Evolutionary conservation across 1,140 invertebrate genomes (phyloP), one percentile per base, ranked within the genome.

Genomic region (Diabrotica undecimpunctata): DNA sequence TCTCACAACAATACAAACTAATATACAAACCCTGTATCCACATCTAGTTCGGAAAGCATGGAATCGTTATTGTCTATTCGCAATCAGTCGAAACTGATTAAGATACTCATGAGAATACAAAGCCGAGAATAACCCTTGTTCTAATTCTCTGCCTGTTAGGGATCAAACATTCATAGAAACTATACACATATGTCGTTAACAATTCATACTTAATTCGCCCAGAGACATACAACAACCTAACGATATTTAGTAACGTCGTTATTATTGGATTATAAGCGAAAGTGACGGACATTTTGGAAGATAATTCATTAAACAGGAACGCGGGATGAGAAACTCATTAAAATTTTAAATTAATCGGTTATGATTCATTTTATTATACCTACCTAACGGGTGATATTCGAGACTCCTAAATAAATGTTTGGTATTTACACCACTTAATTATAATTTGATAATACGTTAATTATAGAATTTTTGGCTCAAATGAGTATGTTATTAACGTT

Each of bases 41-140:
- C 41, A 46, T 46, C 8, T 2, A 46, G 41, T 46, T 46, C 41
- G n/a, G 25, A 46, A 46, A 46, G 41, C 41, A n/a, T 46, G 41
- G 41, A 46, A 46, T 46, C 8, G 41, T 46, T 46, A 46, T 46
- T 46, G 41, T 46, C 41, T 46, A 46, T 46, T 46, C 41, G 41
- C 41, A 46, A 46, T 46, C 41, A 46, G 41, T n/a, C 41, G 41
- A 46, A 46, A 46, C 41, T 46, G 41, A 46, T 46, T 46, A 46
- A 46, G 41, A 46, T 46, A n/a, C 41, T 46, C 41, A 46, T 46
- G 41, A 46, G 41, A n/a, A 46, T 46, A 46, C 41, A 46, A 46
- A 46, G 41, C 41, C 41, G 41, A 46, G 41, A 46, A 46, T 46
- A 46, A 46, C 41, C 41, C 41, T 46, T 46, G 41, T 46, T 46